A percentile compares a stretch with the other conserved stretches of the same genome.
Evolutionary conservation across 2,888 invertebrate species (phyloP).

Genomic region (Perizoma flavofasciatum): DNA sequence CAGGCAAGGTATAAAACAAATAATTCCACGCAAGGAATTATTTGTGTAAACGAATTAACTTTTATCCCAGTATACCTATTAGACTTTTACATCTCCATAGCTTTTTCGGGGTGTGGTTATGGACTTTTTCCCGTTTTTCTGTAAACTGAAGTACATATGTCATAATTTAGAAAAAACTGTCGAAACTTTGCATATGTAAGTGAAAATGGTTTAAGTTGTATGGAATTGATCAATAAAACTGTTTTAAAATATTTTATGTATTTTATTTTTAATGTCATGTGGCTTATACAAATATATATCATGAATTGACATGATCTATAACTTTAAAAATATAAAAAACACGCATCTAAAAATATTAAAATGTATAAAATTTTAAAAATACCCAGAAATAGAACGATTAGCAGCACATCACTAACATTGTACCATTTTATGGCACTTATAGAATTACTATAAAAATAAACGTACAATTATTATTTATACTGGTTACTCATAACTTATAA

Average conservation of each 20-base stretch:
- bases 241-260: slow-evolving; percentile 42
- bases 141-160: slow-evolving; percentile 1
- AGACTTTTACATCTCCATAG: no score
- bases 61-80: no score
- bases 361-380: not conserved
- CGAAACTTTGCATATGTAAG: slow-evolving; percentile 51
- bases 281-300: no score
- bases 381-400: slow-evolving; percentile 17
- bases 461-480: not conserved
- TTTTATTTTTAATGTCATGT: slow-evolving; percentile 34
- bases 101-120: not conserved
- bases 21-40: no score
- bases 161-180: slow-evolving; percentile 43
- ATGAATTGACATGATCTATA: no score
- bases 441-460: slow-evolving; percentile 11
- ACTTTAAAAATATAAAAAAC: no score
- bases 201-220: slow-evolving; percentile 61
- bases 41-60: no score
- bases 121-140: not conserved
- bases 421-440: slow-evolving; percentile 31
- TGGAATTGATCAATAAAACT: slow-evolving; percentile 66
- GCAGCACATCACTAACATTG: slow-evolving; percentile 27
- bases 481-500: no score
- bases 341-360: not conserved
- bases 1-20: not conserved